These are phyloP conservation scores for Luffia ferchaultella DNA, from an alignment of 2,888 invertebrate species.

Conservation along the genomic window DNA sequence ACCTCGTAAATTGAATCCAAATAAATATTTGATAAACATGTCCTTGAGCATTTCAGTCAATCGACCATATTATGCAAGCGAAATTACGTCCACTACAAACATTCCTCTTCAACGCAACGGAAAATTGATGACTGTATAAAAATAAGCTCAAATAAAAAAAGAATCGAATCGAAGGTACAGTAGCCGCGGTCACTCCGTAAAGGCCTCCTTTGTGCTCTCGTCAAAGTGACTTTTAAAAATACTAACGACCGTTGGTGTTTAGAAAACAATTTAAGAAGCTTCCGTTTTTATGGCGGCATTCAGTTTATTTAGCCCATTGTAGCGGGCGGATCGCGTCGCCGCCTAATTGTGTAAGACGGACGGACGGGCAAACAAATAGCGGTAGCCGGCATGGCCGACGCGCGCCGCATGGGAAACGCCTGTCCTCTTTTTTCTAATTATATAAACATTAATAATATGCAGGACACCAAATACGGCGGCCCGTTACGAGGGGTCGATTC, in stretches of 20 bases:
- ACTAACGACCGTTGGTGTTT: conserved; percentile 49
- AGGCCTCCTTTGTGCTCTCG: conserved; percentile 25
- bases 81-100: neutral
- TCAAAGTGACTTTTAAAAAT: conserved; percentile 32
- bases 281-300: conserved; percentile 34
- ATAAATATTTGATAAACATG: neutral
- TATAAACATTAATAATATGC: conserved; percentile 46
- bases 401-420: conserved; percentile 16
- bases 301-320: conserved; percentile 52
- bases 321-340: conserved; percentile 34
- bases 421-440: conserved; percentile 27
- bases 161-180: conserved; percentile 1
- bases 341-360: conserved; percentile 39
- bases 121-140: neutral
- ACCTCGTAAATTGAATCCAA: neutral
- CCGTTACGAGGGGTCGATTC: conserved; percentile 30
- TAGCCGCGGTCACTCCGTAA: conserved; percentile 11
- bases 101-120: neutral
- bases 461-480: conserved; percentile 20
- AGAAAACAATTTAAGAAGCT: conserved; percentile 60
- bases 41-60: no score
- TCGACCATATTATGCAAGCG: neutral
- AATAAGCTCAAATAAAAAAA: conserved; percentile 1
- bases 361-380: conserved; percentile 17
- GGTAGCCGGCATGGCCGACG: conserved; percentile 16